A percentile compares a stretch with the other conserved stretches of the same genome.
phyloP scores from a whole-genome alignment of 2,888 invertebrate genomes.

The Orchestes rusci region DNA sequence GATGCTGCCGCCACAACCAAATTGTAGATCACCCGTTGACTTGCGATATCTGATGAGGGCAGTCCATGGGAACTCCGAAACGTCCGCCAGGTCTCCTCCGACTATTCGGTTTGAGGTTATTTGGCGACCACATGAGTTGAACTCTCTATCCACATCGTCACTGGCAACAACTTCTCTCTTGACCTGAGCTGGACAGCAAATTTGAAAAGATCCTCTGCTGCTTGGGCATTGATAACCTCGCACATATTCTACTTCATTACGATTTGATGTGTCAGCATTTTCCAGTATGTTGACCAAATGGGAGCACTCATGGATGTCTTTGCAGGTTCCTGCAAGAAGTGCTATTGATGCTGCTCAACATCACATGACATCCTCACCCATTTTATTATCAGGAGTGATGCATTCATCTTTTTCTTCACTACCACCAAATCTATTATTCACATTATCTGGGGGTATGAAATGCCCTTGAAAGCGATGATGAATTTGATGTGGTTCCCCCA shows the following conservation, averaged over 20 bases:
- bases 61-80: conserved; percentile 49
- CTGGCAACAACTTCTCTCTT: too few species aligned
- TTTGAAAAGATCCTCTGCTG: too few species aligned
- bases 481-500: too few species aligned
- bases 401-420: not conserved
- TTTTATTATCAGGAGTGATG: not conserved
- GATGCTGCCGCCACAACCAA: conserved; percentile 48
- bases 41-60: conserved; percentile 44
- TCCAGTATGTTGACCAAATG: conserved; percentile 1
- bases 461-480: too few species aligned
- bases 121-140: too few species aligned
- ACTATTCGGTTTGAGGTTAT: conserved; percentile 38
- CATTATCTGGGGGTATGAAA: too few species aligned
- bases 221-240: conserved; percentile 5
- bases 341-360: not conserved
- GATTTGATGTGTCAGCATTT: not conserved
- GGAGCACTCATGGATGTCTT: conserved; percentile 5
- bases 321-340: conserved; percentile 10
- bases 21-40: conserved; percentile 23
- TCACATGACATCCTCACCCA: too few species aligned
- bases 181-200: too few species aligned
- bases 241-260: conserved; percentile 2
- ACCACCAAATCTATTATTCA: not conserved
- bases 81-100: conserved; percentile 38
- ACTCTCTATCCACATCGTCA: too few species aligned